These are phyloP conservation scores for Bursaphelenchus mucronatus DNA, from an alignment of 1,140 invertebrate genomes.

Conservation along the genomic window DNA sequence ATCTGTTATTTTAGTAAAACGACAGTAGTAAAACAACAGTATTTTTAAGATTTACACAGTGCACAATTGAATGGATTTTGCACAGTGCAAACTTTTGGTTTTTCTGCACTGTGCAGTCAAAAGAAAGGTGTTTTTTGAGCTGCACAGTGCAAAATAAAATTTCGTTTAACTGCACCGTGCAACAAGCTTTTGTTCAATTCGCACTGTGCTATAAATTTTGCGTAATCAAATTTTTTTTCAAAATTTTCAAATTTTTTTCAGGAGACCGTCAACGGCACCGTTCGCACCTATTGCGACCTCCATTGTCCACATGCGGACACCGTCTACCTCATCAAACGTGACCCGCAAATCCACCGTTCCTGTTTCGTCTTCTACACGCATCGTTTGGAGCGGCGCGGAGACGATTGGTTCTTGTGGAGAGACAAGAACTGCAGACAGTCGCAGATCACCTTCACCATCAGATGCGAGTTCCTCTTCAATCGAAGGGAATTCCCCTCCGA, in stretches of 20 bases:
- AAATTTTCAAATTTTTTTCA: not conserved
- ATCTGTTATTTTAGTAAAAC: too few species aligned
- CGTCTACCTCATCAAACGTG: slow-evolving; percentile 54
- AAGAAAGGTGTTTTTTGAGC: too few species aligned
- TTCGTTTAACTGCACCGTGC: too few species aligned
- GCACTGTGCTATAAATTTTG: too few species aligned
- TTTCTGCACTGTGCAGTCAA: too few species aligned
- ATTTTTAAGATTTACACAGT: too few species aligned
- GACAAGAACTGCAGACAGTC: slow-evolving; percentile 51
- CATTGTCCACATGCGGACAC: slow-evolving; percentile 53
- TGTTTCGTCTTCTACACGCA: slow-evolving; percentile 56
- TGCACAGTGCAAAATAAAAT: too few species aligned
- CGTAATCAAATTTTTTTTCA: slow-evolving; percentile 24
- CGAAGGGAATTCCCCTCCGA: slow-evolving; percentile 44
- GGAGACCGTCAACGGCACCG: slow-evolving; percentile 47
- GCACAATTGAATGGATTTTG: too few species aligned
- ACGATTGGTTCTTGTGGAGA: slow-evolving; percentile 53
- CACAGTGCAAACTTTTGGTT: too few species aligned
- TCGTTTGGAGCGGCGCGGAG: slow-evolving; percentile 46
- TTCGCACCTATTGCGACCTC: slow-evolving; percentile 52
- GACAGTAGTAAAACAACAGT: too few species aligned
- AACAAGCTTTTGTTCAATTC: too few species aligned
- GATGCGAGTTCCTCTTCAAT: slow-evolving; percentile 50
- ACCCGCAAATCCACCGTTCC: slow-evolving; percentile 49
- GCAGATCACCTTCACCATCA: slow-evolving; percentile 51